Base-by-base conservation (phyloP, 1,140 invertebrate genomes). In the Papilio machaon region DNA sequence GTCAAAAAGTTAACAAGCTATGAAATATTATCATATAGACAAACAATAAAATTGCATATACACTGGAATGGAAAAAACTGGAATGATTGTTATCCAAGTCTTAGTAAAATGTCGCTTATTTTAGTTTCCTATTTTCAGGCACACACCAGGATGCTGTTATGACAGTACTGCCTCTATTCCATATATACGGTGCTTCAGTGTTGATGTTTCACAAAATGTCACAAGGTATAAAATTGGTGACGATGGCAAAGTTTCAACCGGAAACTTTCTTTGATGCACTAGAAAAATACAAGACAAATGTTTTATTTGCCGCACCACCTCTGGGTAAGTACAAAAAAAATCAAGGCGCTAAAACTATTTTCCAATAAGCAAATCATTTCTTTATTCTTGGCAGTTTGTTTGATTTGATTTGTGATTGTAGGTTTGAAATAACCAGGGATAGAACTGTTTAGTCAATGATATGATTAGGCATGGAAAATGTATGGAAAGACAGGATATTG, bases 111-210 rank as follows among this genome's bases (percentile, higher is more conserved):
- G 47, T 11, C 8, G 2, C 13, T 49, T 13, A 49, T 10, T n/a
- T 58, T 8, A 58, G 7, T 17, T n/a, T n/a, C 47, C 7, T 23
- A 64, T 81, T 95, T 95, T 6, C 89, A 96, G 96, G 86, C 11
- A 88, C 88, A 8, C 89, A 95, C 80, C 96, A 96, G 90, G 96
- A 96, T 52, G 91, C 95, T 0, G 85, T 96, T 0, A 95, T 97
- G 23, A 89, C 90, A 0, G 93, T 98, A 6, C 90, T 99, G 49
- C 98, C 98, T 4, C 96, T 98, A 87, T 99, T 97, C 87, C 98
- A 99, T 88, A 98, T 98, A 82, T 99, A 97, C 88, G 98, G 97
- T 0, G 95, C 98, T 46, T 95, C 95, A 19, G 90, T 92, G 2
- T 81, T 96, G 2, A 94, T 96, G 89, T 89, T 97, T 1, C 91